Percentiles rank a stretch among this genome's conserved stretches.
Evolutionary conservation across 2,113 vertebrate genomes (phyloP).

Genomic region (Dromas ardeola): DNA sequence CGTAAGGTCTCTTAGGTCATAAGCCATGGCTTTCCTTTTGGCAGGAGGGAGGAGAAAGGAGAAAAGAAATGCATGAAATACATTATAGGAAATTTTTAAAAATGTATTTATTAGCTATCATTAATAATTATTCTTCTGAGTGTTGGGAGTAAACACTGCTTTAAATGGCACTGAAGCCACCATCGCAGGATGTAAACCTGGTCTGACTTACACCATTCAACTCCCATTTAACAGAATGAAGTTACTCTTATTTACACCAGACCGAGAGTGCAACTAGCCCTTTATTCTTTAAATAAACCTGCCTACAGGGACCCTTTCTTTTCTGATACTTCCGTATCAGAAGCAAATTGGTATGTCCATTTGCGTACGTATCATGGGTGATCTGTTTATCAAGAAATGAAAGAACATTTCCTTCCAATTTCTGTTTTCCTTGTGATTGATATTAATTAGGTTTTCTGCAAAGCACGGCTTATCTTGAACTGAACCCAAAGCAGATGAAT

Average conservation of each 20-base stretch:
- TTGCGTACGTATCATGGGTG: slow-evolving; percentile 21
- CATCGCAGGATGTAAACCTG: neutral
- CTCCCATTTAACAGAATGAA: neutral
- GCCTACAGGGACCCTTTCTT: neutral
- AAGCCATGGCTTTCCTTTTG: neutral
- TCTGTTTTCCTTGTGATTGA: slow-evolving; percentile 73
- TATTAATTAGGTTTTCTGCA: slow-evolving; percentile 80
- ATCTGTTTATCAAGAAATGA: slow-evolving; percentile 74
- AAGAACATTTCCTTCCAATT: slow-evolving; percentile 66
- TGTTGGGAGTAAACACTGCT: neutral
- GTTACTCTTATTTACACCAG: neutral
- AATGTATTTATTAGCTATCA: neutral
- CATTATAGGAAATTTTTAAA: neutral
- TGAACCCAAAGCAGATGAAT: slow-evolving; percentile 74
- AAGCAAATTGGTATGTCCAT: slow-evolving; percentile 56
- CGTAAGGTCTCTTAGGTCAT: neutral
- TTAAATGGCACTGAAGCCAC: neutral
- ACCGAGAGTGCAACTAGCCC: neutral
- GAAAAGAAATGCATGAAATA: neutral
- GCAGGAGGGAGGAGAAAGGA: neutral
- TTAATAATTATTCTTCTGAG: neutral
- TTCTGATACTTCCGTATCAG: slow-evolving; percentile 23
- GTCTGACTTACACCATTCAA: neutral
- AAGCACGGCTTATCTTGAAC: slow-evolving; percentile 72
- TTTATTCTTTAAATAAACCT: neutral